Conservation (phyloP, 2,113 vertebrate species). For the Platysteira castanea region DNA sequence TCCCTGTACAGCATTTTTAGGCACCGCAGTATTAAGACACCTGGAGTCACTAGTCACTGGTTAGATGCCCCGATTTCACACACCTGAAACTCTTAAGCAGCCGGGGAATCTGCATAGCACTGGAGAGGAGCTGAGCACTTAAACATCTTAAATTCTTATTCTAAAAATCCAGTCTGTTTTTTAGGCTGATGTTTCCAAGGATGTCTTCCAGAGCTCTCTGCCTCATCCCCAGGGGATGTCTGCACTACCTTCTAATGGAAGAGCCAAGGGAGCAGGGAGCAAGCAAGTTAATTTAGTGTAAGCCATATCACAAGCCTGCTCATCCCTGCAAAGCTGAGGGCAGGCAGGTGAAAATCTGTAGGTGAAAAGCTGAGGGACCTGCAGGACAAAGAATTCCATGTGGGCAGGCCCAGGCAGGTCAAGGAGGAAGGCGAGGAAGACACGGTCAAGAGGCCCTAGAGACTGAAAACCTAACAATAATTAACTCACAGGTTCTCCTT, state of each 20-base stretch:
- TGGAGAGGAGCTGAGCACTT: background rate
- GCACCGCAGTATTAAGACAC: background rate
- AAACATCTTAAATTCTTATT: background rate
- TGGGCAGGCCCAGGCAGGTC: background rate
- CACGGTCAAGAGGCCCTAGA: background rate
- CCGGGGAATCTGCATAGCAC: background rate
- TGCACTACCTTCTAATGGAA: background rate
- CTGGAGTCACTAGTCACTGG: background rate
- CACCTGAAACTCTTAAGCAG: background rate
- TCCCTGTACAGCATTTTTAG: background rate
- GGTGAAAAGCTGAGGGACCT: background rate
- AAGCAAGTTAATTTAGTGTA: background rate
- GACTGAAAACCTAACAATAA: slow-evolving; percentile 6
- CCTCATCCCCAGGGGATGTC: background rate
- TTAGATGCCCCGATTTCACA: background rate
- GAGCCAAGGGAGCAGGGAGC: background rate
- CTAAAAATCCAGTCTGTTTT: background rate
- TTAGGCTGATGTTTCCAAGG: background rate
- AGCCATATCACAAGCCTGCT: background rate
- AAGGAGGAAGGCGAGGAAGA: background rate
- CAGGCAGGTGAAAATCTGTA: background rate
- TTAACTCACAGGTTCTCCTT: slow-evolving; percentile 7
- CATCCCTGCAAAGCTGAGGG: background rate
- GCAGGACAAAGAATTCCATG: background rate
- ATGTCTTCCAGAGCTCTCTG: background rate